Base-by-base conservation (phyloP, 2,888 invertebrate genomes). In the Creontiades dilutus region DNA sequence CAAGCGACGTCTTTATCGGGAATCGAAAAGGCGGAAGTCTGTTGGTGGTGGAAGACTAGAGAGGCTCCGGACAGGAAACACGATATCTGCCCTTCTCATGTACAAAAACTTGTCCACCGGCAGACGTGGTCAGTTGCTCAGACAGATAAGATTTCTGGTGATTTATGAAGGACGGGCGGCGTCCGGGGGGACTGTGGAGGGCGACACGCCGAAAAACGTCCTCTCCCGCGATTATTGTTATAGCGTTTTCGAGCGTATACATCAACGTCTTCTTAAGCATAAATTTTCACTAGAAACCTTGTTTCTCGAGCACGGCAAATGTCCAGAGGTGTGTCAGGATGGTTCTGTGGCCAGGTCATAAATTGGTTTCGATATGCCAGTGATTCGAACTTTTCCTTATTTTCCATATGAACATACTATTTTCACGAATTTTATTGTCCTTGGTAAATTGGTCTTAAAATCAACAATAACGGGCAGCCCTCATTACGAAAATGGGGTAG, bases 21-120 rank as follows among this genome's bases (percentile, higher is more conserved):
- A 19, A 78, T 52, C 82, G n/a, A 27, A 48, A 27, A 52, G 82
- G 82, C 82, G 82, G 82, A 82, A 82, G 82, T 82, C 82, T 52
- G 78, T 14, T 46, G 37, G 46, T 7, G 0, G 14, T 37, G 47
- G 82, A 52, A 82, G 82, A 27, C 82, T 9, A 82, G 52, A 48
- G 52, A 16, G 27, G 27, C 37, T 4, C 78, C 16, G 47, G n/a
- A 12, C 46, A 78, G 78, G 78, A 78, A 78, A 78, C 78, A 47
- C 78, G 78, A 78, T 78, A 78, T 37, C 78, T 46, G 68, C 23
- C 12, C 23, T 9, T 23, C n/a, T 57, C n/a, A 1, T n/a, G 76
- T 27, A 37, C 37, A 37, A 37, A 37, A n/a, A 76, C 28, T 37
- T 37, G 13, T 76, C 27, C 37, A 76, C 28, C 28, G 46, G 16